These are phyloP conservation scores for Nothura maculosa DNA, from an alignment of 2,797 vertebrate species.

Conservation along the genomic window DNA sequence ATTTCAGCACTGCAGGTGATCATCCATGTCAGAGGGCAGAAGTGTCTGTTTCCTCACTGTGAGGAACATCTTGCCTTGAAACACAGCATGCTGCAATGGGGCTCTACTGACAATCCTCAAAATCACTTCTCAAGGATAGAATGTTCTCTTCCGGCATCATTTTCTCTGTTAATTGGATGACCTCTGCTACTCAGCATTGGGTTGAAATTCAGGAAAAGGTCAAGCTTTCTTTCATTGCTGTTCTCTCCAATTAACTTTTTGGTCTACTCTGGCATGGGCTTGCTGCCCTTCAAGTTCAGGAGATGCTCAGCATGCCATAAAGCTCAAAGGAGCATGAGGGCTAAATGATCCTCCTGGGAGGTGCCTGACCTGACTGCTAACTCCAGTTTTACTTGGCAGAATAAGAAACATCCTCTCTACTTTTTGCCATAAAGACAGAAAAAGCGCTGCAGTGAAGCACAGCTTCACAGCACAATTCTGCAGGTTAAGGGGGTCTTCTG, in stretches of 20 bases:
- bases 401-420: background rate
- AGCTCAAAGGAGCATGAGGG: background rate
- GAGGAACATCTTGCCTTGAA: rapidly evolving
- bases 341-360: background rate
- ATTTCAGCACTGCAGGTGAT: background rate
- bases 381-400: background rate
- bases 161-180: constrained; percentile 42
- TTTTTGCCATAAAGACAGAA: background rate
- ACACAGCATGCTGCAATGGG: rapidly evolving
- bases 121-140: background rate
- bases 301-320: constrained; percentile 43
- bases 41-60: rapidly evolving
- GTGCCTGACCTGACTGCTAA: constrained; percentile 62
- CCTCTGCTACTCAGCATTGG: constrained; percentile 33
- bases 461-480: background rate
- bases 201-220: constrained; percentile 43
- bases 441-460: background rate
- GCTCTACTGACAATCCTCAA: background rate
- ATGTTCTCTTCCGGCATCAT: constrained; percentile 16
- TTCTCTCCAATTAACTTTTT: constrained; percentile 62
- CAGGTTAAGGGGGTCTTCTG: background rate
- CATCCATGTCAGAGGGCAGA: rapidly evolving
- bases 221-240: constrained; percentile 28
- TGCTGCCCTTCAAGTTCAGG: background rate
- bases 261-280: background rate